Base-by-base conservation (phyloP, 2,113 vertebrate species). In the Rhineura floridana region DNA sequence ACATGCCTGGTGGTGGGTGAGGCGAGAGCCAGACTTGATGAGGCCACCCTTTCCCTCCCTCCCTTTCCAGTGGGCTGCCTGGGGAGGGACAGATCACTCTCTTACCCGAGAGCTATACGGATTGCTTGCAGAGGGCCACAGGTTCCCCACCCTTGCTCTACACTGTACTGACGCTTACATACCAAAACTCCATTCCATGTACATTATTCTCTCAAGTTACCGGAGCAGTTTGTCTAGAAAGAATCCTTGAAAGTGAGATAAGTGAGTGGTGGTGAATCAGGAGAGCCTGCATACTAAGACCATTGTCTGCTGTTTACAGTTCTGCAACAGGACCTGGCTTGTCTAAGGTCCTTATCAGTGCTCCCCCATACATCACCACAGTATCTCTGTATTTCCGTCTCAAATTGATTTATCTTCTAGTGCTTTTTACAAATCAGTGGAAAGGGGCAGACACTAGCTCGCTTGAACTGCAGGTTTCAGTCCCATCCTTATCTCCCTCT, bases 141-240 rank as follows among this genome's bases (percentile, higher is more conserved):
- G n/a, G n/a, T n/a, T n/a, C n/a, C n/a, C n/a, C n/a, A n/a, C n/a
- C n/a, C n/a, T n/a, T n/a, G n/a, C n/a, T n/a, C n/a, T n/a, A n/a
- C n/a, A n/a, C n/a, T n/a, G n/a, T n/a, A n/a, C n/a, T n/a, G n/a
- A n/a, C n/a, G n/a, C n/a, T n/a, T n/a, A n/a, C n/a, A n/a, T n/a
- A n/a, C 36, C 30, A 36, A 79, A 55, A 55, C 6, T 13, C 30
- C 5, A 46, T 76, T 76, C 23, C 44, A 46, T 83, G 63, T 69
- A 83, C 33, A 48, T 50, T 83, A 21, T 23, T 83, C 48, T n/a
- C 39, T 52, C 36, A 23, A 33, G 36, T 46, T 75, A n/a, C 9
- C 17, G 19, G 30, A 73, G 46, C 25, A 55, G 4, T n/a, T 76
- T 75, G 84, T 84, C 83, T 88, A 90, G 89, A 86, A 79, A 79